Base-by-base conservation (phyloP, 2,797 vertebrate species). In the Tiaroga cobitis region DNA sequence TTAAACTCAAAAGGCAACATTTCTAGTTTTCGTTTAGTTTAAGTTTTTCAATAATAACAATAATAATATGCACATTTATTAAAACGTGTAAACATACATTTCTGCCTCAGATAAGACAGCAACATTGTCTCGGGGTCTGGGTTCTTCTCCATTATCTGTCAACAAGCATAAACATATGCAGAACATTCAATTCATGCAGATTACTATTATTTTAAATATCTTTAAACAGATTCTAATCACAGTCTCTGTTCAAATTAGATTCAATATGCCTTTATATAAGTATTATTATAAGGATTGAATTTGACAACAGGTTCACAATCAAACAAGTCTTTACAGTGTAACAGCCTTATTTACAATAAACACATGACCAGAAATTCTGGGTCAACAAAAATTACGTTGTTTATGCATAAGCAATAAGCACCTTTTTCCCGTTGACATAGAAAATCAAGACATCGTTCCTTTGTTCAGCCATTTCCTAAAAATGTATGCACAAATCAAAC, bases 111-210 rank as follows among this genome's bases (percentile, higher is more conserved):
- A 85, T 96, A 98, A 51, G 95, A 90, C 82, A 98, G 72, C 74
- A 97, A 93, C 94, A 91, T 96, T 6, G 93, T 94, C 75, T 98
- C 97, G 19, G 97, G 96, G 89, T 97, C 95, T 0, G 91, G 96
- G 94, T 97, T 93, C 80, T 92, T 89, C 90, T 96, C 96, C 8
- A 91, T 89, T 34, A 98, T 92, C 97, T 98, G 91, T 75, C 79
- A 84, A 75, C 11, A 49, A 39, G 19, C 67, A 29, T 7, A 68
- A n/a, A 24, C 19, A 43, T 51, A 46, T 19, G 16, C 37, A 63
- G 13, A n/a, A 21, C 51, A 61, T 34, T 41, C 4, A 80, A 8
- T 18, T 21, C 24, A 51, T 81, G 79, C 65, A 51, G 26, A 16
- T 76, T 56, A 19, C 1, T 46, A 16, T 49, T 16, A 18, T 29